Base-by-base conservation (phyloP, 2,888 invertebrate genomes). In the Callyntrura sp. region DNA sequence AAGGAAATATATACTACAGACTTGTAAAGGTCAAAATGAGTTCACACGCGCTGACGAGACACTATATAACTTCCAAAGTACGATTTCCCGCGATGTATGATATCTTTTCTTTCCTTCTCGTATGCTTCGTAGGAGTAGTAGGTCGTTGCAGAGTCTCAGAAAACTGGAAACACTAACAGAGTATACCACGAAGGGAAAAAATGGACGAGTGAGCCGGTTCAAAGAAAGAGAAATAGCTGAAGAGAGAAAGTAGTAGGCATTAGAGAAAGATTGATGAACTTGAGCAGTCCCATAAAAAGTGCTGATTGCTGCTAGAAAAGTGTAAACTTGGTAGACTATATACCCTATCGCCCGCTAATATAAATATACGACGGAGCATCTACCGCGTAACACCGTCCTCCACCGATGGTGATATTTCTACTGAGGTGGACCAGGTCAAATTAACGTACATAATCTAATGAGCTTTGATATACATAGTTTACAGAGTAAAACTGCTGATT, bases 221-320 rank as follows among this genome's bases (percentile, higher is more conserved):
- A 45, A 45, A 45, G 11, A 8, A 11, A 45, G 11, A 45, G 6
- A 45, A 45, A 11, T 45, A 6, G 57, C 1, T 1, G 60, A 1
- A 62, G 20, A 62, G 23, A 23, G 76, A 48, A 23, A 73, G 45
- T 48, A 23, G 11, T 60, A 48, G 20, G 73, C 12, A 73, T 78
- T 84, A 57, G 62, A 60, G 60, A 81, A 81, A 90, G 90, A 90
- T 90, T 86, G 85, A 85, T 85, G 90, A 90, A 90, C 85, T 82
- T 82, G 90, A 90, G 85, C 76, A 82, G 85, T 65, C 62, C 70
- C 82, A 82, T 82, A 81, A 90, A 90, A 85, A 85, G 73, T 90
- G 82, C 81, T 90, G 85, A 90, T 90, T 90, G 48, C 81, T 85
- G 83, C 83, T 55, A 25, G 48, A 82, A 85, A 48, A 48, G 65